Conservation (phyloP, 2,888 invertebrate species). For the Melinaea menophilus region DNA sequence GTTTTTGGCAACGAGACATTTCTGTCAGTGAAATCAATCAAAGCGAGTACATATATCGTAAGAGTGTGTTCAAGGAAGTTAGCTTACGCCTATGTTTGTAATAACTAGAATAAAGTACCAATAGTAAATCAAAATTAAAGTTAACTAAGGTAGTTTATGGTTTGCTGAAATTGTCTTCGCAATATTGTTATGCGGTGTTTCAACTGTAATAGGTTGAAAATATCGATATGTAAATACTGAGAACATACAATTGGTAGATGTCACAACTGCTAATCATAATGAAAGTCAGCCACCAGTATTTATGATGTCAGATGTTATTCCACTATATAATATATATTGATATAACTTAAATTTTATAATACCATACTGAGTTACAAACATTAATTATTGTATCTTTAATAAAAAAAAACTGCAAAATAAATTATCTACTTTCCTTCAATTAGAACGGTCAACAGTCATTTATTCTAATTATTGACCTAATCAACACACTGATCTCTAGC, state of each 20-base stretch:
- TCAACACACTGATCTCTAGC: too few species aligned
- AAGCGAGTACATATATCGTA: conserved; percentile 43
- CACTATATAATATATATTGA: conserved; percentile 42
- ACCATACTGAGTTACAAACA: too few species aligned
- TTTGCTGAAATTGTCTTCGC: conserved; percentile 52
- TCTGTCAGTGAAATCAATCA: conserved; percentile 36
- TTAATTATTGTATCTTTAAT: too few species aligned
- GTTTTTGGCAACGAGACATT: conserved; percentile 40
- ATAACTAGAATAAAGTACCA: conserved; percentile 33
- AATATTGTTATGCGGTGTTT: conserved; percentile 43
- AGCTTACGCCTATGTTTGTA: conserved; percentile 44
- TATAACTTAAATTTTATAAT: too few species aligned
- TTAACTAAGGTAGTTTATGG: conserved; percentile 43
- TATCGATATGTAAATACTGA: conserved; percentile 37
- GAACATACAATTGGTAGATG: conserved; percentile 51
- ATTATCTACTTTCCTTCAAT: too few species aligned
- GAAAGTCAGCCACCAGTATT: conserved; percentile 53
- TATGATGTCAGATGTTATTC: conserved; percentile 51
- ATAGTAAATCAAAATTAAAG: conserved; percentile 26
- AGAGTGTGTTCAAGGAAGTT: conserved; percentile 47
- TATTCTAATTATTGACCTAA: too few species aligned
- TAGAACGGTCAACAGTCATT: too few species aligned
- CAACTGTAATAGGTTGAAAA: conserved; percentile 44
- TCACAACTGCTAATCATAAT: conserved; percentile 38
- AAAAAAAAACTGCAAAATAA: too few species aligned